Evolutionary conservation across 2,888 invertebrate genomes (phyloP).

Genomic region (Ochropacha duplaris): DNA sequence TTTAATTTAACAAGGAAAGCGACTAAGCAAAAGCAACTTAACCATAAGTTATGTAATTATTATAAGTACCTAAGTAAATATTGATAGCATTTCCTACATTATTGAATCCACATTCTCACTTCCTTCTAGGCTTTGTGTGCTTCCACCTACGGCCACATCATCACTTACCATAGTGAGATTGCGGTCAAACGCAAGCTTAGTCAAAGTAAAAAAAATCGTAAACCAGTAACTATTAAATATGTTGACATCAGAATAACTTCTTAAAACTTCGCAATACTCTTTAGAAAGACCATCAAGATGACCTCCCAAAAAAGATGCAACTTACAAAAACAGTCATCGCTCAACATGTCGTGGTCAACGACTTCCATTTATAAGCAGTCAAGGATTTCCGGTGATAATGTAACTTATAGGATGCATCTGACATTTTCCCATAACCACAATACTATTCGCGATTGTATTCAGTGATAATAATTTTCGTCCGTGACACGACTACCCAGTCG

Average conservation of each 20-base stretch:
- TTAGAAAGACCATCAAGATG: not conserved
- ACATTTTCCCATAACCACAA: constrained; percentile 29
- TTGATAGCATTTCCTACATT: not conserved
- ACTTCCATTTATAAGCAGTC: constrained; percentile 11
- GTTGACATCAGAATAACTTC: too few relatives aligned
- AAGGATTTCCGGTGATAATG: constrained; percentile 27
- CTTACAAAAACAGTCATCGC: not conserved
- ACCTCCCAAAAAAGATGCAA: not conserved
- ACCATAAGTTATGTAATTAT: not conserved
- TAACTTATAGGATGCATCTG: constrained; percentile 7
- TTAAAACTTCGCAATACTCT: not conserved
- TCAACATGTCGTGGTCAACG: not conserved
- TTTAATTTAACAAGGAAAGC: too few relatives aligned
- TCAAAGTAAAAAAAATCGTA: too few relatives aligned
- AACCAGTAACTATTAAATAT: too few relatives aligned
- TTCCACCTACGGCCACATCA: too few relatives aligned
- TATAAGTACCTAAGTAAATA: not conserved
- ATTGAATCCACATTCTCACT: not conserved
- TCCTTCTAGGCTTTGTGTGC: too few relatives aligned
- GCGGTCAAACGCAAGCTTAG: too few relatives aligned
- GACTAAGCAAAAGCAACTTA: too few relatives aligned
- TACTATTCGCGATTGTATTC: constrained; percentile 31
- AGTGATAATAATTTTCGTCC: constrained; percentile 47
- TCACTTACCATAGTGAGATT: too few relatives aligned
- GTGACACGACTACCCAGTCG: constrained; percentile 53